Percentiles rank a stretch among this genome's conserved stretches.
Conservation (phyloP, 2,888 invertebrate species). For the Heliconius sara region DNA sequence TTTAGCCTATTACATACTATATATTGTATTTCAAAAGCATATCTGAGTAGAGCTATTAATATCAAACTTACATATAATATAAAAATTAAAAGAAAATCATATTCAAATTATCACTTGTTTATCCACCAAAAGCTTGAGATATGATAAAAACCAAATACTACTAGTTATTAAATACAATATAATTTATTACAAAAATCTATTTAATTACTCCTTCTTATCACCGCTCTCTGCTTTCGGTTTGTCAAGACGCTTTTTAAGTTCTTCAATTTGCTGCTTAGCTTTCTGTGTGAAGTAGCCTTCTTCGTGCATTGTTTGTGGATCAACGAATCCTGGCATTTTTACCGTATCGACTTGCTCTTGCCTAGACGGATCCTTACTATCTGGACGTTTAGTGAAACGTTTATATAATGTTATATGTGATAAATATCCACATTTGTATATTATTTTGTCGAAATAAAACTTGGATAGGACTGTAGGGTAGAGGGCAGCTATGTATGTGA, state of each 20-base stretch:
- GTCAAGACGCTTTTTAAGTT: slow-evolving; percentile 56
- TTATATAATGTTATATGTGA: background rate
- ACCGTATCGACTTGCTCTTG: slow-evolving; percentile 48
- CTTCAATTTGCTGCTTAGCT: slow-evolving; percentile 56
- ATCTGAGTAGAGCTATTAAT: no score
- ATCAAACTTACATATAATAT: no score
- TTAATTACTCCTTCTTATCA: slow-evolving; percentile 51
- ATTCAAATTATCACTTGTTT: no score
- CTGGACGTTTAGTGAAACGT: slow-evolving; percentile 29
- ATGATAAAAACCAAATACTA: no score
- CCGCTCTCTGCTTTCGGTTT: slow-evolving; percentile 52
- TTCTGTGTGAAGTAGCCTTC: slow-evolving; percentile 58
- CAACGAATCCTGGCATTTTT: slow-evolving; percentile 59
- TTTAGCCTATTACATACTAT: no score
- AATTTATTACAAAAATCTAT: background rate
- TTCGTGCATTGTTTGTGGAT: slow-evolving; percentile 55
- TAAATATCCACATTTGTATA: background rate
- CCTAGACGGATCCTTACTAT: slow-evolving; percentile 41
- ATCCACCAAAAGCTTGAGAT: no score
- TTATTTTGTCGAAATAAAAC: background rate
- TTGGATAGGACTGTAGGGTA: background rate
- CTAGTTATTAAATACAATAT: background rate
- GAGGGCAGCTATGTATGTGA: background rate
- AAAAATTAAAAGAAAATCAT: no score
- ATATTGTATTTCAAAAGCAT: no score